Conservation (phyloP, 2,113 vertebrate species). For the Muscicapa adusta region DNA sequence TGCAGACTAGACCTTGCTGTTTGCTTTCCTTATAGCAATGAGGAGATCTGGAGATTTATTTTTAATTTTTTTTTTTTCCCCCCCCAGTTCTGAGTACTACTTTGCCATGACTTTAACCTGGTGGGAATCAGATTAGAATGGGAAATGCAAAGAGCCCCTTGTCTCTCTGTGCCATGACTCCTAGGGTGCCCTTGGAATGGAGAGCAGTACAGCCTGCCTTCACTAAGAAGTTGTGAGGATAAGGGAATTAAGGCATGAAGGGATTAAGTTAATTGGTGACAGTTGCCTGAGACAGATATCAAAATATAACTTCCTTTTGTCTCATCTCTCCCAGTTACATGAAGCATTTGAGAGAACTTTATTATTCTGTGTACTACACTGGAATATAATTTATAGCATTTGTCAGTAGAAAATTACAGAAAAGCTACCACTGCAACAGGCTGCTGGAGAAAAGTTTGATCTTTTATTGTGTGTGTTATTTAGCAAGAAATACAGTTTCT, state of each 20-base stretch:
- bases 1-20: background rate
- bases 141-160: background rate
- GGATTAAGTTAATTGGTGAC: background rate
- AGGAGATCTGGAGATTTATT: too few species aligned
- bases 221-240: background rate
- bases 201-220: background rate
- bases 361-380: background rate
- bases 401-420: conserved; percentile 8
- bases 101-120: background rate
- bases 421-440: background rate
- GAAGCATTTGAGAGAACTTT: background rate
- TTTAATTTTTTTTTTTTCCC: too few species aligned
- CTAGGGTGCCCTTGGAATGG: background rate
- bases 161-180: background rate
- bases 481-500: background rate
- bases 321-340: background rate
- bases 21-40: background rate
- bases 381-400: background rate
- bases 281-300: background rate
- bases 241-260: background rate
- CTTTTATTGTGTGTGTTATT: background rate
- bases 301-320: background rate
- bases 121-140: background rate
- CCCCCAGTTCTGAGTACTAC: background rate
- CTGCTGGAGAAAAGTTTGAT: background rate